phyloP scores from a whole-genome alignment of 2,797 vertebrate species.

The Gallirallus australis region DNA sequence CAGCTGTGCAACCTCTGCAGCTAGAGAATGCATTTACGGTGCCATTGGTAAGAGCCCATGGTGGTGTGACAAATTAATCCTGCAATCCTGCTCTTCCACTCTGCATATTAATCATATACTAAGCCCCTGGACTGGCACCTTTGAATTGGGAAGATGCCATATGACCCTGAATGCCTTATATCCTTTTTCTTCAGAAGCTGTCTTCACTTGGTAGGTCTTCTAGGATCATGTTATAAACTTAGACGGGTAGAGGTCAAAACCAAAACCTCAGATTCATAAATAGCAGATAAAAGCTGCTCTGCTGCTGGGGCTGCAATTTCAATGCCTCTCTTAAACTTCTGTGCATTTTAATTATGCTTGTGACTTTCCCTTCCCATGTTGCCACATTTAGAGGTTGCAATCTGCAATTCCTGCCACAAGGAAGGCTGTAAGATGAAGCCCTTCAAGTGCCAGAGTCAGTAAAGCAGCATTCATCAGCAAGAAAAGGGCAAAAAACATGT shows the following conservation, averaged over 20 bases:
- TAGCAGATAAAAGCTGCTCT: constrained; percentile 36
- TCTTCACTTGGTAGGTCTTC: background rate
- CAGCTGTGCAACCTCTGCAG: background rate
- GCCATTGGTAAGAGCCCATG: background rate
- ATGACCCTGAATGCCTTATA: background rate
- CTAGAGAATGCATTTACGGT: background rate
- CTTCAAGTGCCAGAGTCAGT: background rate
- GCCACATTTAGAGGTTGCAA: background rate
- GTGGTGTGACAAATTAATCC: background rate
- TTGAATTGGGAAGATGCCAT: background rate
- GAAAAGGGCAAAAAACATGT: background rate
- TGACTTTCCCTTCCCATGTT: background rate
- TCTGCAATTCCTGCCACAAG: background rate
- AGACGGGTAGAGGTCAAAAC: background rate
- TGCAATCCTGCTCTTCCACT: background rate
- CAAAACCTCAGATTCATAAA: constrained; percentile 25
- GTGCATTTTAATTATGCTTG: constrained; percentile 33
- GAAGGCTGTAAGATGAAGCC: background rate
- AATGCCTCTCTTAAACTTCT: background rate
- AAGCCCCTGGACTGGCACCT: background rate
- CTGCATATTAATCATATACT: background rate
- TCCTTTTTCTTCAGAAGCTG: background rate
- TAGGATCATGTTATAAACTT: background rate
- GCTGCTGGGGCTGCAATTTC: constrained; percentile 19
- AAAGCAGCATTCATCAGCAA: background rate